phyloP scores from a whole-genome alignment of 2,888 invertebrate species.

The Apoderus coryli region DNA sequence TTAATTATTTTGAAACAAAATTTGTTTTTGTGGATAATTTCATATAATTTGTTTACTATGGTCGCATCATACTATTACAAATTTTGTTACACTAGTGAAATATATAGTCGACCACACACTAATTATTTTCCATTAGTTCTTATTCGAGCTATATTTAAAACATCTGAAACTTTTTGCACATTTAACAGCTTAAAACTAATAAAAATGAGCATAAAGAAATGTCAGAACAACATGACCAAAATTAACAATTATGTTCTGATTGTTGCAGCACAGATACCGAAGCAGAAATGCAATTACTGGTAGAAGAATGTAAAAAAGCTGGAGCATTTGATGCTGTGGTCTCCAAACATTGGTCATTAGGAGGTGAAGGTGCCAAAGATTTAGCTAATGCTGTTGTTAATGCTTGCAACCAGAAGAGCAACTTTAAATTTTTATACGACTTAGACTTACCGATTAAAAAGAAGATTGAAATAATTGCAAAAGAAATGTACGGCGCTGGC shows the following conservation, averaged over 20 bases:
- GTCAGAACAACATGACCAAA: no score
- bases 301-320: conserved; percentile 49
- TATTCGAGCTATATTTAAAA: no score
- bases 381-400: conserved; percentile 77
- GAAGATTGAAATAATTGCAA: conserved; percentile 80
- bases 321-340: conserved; percentile 83
- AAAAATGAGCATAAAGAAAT: no score
- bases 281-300: conserved; percentile 69
- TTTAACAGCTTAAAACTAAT: no score
- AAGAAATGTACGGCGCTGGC: conserved; percentile 93
- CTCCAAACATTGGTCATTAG: conserved; percentile 80
- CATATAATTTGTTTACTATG: no score
- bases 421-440: conserved; percentile 58
- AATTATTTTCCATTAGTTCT: no score
- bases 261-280: conserved; percentile 61
- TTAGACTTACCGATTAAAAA: conserved; percentile 56
- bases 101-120: no score
- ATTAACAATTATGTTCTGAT: conserved; percentile 1
- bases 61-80: no score
- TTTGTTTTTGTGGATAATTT: no score
- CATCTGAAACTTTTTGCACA: no score
- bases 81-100: no score
- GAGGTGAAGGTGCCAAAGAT: conserved; percentile 74
- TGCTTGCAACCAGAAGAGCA: conserved; percentile 50
- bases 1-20: no score